A percentile compares a stretch with the other conserved stretches of the same genome.
Evolutionary conservation across 2,797 vertebrate species (phyloP).

Genomic region (Melanotaenia nigrans): DNA sequence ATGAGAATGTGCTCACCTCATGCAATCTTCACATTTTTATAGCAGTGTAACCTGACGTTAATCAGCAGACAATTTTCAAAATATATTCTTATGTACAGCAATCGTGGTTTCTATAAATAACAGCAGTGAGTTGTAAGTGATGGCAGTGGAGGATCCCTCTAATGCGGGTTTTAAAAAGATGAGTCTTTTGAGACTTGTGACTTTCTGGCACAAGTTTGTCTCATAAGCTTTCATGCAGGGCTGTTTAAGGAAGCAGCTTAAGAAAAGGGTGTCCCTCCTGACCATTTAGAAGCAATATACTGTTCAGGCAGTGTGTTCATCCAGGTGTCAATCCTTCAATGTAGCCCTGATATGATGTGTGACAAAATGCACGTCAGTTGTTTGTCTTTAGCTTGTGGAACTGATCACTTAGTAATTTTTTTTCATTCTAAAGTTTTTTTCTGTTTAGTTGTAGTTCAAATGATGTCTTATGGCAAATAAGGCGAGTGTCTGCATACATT

Average conservation of each 20-base stretch:
- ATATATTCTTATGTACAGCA: neutral
- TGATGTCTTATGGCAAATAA: no score
- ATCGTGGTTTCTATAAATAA: neutral
- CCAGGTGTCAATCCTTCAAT: neutral
- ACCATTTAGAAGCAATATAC: neutral
- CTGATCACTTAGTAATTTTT: no score
- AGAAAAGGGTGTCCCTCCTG: neutral
- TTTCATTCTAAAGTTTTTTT: no score
- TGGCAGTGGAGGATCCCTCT: neutral
- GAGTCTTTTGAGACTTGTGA: neutral
- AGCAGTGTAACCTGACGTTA: neutral
- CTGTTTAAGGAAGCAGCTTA: neutral
- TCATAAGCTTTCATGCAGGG: neutral
- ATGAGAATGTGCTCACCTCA: neutral
- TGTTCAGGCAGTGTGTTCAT: neutral
- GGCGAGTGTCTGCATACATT: neutral
- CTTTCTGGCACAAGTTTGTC: neutral
- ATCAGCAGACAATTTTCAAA: neutral
- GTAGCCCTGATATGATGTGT: neutral
- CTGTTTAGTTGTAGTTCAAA: no score
- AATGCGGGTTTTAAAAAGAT: neutral
- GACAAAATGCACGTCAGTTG: neutral
- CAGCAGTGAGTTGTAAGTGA: neutral
- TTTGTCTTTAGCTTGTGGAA: no score
- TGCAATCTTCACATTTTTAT: neutral